phyloP scores from a whole-genome alignment of 2,797 vertebrate genomes.

The Acropternis orthonyx region DNA sequence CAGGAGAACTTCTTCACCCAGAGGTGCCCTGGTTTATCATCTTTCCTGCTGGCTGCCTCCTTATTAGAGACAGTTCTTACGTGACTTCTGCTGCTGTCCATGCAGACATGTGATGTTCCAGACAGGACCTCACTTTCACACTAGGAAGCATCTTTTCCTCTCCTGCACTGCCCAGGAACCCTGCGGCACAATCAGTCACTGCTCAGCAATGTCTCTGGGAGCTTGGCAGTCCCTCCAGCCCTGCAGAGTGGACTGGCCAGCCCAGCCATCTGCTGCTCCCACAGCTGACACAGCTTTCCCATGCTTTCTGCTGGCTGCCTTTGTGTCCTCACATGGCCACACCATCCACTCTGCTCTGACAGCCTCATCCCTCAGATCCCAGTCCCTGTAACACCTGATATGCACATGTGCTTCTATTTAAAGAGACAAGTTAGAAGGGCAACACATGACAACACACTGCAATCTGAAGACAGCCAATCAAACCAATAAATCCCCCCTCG shows the following conservation, averaged over 20 bases:
- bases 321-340: not conserved
- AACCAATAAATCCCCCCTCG: constrained; percentile 42
- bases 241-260: not conserved
- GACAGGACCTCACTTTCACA: not conserved
- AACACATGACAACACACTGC: not conserved
- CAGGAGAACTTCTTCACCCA: not conserved
- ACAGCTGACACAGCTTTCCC: not conserved
- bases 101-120: not conserved
- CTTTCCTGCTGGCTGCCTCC: not conserved
- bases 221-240: not conserved
- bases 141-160: not conserved
- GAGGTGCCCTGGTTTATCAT: not conserved
- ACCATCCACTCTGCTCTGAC: not conserved
- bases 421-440: constrained; percentile 29
- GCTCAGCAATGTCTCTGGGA: not conserved
- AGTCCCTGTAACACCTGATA: not conserved
- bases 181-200: accelerated
- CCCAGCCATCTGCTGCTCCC: not conserved
- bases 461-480: constrained; percentile 51
- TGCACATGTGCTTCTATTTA: not conserved
- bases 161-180: not conserved
- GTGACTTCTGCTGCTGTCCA: not conserved
- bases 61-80: accelerated
- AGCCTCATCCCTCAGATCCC: not conserved
- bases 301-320: not conserved